Conservation (phyloP, 2,797 vertebrate genomes). For the Aselliscus stoliczkanus region DNA sequence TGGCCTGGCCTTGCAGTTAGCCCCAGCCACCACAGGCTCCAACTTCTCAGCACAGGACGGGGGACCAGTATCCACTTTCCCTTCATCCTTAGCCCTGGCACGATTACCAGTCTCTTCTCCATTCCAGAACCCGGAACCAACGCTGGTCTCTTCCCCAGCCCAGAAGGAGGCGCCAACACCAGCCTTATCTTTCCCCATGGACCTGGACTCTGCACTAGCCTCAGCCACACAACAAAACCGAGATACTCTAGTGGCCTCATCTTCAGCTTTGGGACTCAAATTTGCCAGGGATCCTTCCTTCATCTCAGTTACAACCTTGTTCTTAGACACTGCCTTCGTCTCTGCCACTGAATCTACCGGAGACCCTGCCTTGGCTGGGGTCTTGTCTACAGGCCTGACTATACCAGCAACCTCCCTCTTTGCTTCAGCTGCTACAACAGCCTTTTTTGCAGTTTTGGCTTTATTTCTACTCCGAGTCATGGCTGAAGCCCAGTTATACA, state of each 20-base stretch:
- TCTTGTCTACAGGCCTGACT: conserved; percentile 1
- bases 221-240: not conserved
- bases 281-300: conserved; percentile 2
- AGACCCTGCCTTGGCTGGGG: not conserved
- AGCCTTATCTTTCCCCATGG: conserved; percentile 38
- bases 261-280: not conserved
- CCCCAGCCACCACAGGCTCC: not conserved
- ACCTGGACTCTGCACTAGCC: not conserved
- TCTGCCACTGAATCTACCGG: not conserved
- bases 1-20: not conserved
- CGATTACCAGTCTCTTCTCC: conserved; percentile 20
- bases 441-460: conserved; percentile 25
- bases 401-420: conserved; percentile 2
- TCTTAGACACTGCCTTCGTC: conserved; percentile 30
- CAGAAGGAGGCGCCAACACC: conserved; percentile 42
- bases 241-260: not conserved
- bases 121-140: conserved; percentile 29
- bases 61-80: not conserved
- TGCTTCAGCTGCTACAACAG: not conserved
- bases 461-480: conserved; percentile 56
- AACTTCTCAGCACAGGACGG: not conserved
- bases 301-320: not conserved
- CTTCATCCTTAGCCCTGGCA: conserved; percentile 30
- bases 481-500: not conserved
- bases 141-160: conserved; percentile 27